Base-by-base conservation (phyloP, 2,797 vertebrate genomes). In the Smutsia temminckii region DNA sequence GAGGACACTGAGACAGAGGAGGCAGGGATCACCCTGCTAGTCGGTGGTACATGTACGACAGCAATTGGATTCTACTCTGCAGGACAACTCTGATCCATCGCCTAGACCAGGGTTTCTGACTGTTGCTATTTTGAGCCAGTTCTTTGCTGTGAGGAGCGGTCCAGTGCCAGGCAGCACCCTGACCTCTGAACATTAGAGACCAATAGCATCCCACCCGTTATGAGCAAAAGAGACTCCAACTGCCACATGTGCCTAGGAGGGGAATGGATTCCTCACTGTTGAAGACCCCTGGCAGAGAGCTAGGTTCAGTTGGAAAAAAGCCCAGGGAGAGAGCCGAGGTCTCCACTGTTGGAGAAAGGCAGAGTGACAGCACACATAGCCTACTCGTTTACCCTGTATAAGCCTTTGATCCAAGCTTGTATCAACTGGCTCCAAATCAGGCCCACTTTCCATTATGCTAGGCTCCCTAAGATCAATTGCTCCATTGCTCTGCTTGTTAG, bases 381-480 rank as follows among this genome's bases (percentile, higher is more conserved):
- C 11, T 32, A 6, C 20, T 79, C 59, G 2, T 10, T 27, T 42
- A 83, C 55, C 71, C 64, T 13, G 42, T 3, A 4, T 51, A 61
- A 88, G 34, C 29, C 23, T 75, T 37, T 55, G 57, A 66, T 57
- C 27, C 80, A 68, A 2, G 42, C 61, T 64, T 17, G 5, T 34
- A 13, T 49, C 74, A 85, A 71, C 87, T 89, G 80, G 80, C 74
- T 79, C 49, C 85, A 69, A 23, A 21, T 61, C 68, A 42, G 74
- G 93, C 78, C 88, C 46, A 55, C 37, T 95, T 97, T 91, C 88
- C 88, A 71, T 69, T 61, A 69, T 34, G 80, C 69, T 10, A 25
- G 66, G 71, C 61, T 91, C 81, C 88, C 93, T 17, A 74, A 46
- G 88, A 92, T 85, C 88, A 97, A 13, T n/a, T 96, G 91, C 93